Conservation (phyloP, 1,140 invertebrate species). For the Meloidogyne hapla region DNA sequence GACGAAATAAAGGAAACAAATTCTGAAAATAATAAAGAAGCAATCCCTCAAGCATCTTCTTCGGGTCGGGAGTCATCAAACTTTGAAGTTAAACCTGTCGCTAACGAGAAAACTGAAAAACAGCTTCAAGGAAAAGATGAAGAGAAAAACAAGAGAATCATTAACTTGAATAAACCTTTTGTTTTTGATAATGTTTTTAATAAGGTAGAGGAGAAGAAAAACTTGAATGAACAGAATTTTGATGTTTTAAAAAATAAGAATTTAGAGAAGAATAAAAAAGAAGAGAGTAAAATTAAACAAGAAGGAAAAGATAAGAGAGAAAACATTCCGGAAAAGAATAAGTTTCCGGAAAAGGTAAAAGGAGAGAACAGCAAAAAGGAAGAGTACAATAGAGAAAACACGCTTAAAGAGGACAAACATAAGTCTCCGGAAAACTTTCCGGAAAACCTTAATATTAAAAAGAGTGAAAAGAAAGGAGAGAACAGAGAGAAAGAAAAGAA, state of each 20-base stretch:
- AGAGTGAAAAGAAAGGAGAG: conserved; percentile 1
- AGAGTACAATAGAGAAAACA: neutral
- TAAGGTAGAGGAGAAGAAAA: neutral
- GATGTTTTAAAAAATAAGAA: neutral
- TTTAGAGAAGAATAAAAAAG: neutral
- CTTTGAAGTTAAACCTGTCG: neutral
- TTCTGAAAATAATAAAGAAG: neutral
- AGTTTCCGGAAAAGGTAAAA: no score
- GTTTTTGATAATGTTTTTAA: neutral
- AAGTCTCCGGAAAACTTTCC: neutral
- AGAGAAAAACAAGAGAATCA: neutral
- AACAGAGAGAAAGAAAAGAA: neutral
- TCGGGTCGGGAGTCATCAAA: neutral
- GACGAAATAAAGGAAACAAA: neutral
- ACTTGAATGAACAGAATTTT: no score
- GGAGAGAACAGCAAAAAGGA: neutral
- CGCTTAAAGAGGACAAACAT: neutral
- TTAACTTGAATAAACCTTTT: neutral
- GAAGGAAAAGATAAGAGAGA: neutral
- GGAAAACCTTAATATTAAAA: neutral
- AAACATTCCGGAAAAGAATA: neutral
- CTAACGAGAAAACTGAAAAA: neutral
- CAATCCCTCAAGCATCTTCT: neutral
- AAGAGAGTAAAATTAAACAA: neutral
- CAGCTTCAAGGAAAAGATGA: neutral